Conservation (phyloP, 2,888 invertebrate species). For the Chrysolina oricalcia region DNA sequence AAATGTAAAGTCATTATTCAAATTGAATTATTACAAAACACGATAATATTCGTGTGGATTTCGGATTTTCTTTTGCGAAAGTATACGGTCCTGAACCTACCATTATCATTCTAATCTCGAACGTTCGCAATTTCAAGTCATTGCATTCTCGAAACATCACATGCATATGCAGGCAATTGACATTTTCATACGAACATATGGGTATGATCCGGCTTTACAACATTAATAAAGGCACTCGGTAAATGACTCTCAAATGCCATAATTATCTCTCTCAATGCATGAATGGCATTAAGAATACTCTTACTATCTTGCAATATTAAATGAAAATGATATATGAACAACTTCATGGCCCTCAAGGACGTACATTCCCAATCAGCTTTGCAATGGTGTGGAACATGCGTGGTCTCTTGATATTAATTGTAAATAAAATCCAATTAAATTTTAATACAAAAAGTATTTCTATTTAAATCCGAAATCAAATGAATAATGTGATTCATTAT, state of each 20-base stretch:
- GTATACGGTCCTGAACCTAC: not conserved
- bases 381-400: constrained; percentile 44
- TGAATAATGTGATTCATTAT: constrained; percentile 44
- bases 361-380: constrained; percentile 33
- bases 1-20: no score
- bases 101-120: not conserved
- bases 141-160: not conserved
- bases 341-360: constrained; percentile 44
- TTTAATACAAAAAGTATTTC: constrained; percentile 39
- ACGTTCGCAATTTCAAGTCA: not conserved
- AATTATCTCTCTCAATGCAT: constrained; percentile 44
- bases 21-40: no score
- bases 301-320: constrained; percentile 39
- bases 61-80: no score
- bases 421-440: constrained; percentile 47
- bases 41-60: no score
- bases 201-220: constrained; percentile 8
- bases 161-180: constrained; percentile 18
- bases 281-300: constrained; percentile 45
- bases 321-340: constrained; percentile 44
- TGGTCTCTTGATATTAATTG: constrained; percentile 46
- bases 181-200: constrained; percentile 20
- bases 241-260: constrained; percentile 36
- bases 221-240: constrained; percentile 19
- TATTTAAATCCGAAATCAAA: constrained; percentile 30